Percentiles rank a stretch among this genome's conserved stretches.
phyloP scores from a whole-genome alignment of 2,888 invertebrate genomes.

The Pachymerium ferrugineum region DNA sequence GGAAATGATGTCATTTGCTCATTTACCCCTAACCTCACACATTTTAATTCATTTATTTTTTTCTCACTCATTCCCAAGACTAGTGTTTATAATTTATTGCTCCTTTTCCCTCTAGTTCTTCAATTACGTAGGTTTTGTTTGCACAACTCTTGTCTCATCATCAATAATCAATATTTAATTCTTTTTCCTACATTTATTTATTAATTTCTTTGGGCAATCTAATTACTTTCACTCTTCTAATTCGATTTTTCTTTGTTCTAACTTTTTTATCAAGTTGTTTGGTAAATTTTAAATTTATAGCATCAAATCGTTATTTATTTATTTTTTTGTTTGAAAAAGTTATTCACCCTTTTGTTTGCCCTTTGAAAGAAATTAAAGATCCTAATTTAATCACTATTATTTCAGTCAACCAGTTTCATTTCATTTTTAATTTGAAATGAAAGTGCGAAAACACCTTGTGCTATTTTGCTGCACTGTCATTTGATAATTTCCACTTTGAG shows the following conservation, averaged over 20 bases:
- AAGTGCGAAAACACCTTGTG: neutral
- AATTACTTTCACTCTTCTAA: neutral
- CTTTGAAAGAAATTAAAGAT: no score
- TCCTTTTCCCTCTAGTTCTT: neutral
- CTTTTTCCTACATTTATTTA: neutral
- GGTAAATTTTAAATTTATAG: no score
- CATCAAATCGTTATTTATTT: no score
- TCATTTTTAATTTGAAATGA: neutral
- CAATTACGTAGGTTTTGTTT: neutral
- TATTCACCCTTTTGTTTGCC: no score
- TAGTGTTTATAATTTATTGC: no score
- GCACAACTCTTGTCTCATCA: no score
- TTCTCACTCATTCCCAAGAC: no score
- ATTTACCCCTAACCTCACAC: neutral
- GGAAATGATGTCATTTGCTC: neutral
- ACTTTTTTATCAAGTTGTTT: neutral
- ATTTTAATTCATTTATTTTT: neutral
- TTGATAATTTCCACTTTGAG: slow-evolving; percentile 2
- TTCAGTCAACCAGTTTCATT: no score
- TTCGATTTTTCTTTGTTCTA: neutral
- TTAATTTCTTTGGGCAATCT: neutral
- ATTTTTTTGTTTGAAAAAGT: no score
- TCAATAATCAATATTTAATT: neutral
- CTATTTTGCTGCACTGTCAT: neutral
- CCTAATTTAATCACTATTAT: no score